phyloP scores from a whole-genome alignment of 2,797 vertebrate species.

The Clarias platycephalus region DNA sequence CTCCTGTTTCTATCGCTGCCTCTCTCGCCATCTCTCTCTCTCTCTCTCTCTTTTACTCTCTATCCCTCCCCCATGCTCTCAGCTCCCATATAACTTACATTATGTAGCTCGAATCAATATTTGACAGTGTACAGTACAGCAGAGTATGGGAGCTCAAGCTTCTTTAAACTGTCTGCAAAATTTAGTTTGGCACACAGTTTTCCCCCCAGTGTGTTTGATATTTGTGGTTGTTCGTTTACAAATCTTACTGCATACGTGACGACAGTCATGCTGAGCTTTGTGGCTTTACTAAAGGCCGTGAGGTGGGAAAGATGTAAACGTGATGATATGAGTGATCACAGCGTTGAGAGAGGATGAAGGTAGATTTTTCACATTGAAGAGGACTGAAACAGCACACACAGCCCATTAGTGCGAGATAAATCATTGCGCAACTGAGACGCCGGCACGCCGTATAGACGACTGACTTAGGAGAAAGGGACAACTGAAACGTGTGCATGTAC shows the following conservation, averaged over 20 bases:
- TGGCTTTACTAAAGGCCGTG: slow-evolving; percentile 1
- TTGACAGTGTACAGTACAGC: slow-evolving; percentile 11
- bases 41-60: neutral
- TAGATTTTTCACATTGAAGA: neutral
- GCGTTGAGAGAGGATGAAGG: neutral
- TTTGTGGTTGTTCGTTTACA: neutral
- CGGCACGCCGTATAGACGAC: neutral
- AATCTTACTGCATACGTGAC: slow-evolving; percentile 2
- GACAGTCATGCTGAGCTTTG: slow-evolving; percentile 2
- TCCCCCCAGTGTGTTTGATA: neutral
- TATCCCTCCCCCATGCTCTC: neutral
- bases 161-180: neutral
- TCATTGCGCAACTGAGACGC: neutral
- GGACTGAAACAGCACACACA: neutral
- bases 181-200: neutral
- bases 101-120: slow-evolving; percentile 16
- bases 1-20: neutral
- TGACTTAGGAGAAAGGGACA: neutral
- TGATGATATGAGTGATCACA: neutral
- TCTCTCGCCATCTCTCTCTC: neutral
- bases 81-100: slow-evolving; percentile 18
- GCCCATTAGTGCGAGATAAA: neutral
- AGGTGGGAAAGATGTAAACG: neutral
- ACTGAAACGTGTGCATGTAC: neutral
- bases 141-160: neutral